A percentile compares a stretch with the other conserved stretches of the same genome.
Conservation (phyloP, 2,888 invertebrate genomes). For the Agonopterix arenella region DNA sequence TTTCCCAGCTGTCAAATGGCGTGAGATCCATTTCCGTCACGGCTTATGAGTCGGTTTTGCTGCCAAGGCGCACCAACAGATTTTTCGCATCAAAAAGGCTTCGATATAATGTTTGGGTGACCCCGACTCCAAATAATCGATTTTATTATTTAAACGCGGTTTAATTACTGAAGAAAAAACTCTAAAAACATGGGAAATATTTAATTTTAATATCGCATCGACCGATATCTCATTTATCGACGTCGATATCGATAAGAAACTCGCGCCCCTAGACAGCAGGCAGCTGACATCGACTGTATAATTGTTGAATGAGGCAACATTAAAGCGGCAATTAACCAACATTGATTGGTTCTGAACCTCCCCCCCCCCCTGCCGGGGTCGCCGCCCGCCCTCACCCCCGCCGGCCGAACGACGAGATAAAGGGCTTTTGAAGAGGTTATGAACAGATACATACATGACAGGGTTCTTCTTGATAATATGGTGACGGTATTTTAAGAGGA, state of each 20-base stretch:
- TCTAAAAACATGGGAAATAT: no score
- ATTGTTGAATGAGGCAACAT: constrained; percentile 73
- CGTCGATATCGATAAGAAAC: background rate
- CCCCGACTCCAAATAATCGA: no score
- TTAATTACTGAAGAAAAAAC: no score
- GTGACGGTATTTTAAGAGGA: background rate
- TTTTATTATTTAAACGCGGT: no score
- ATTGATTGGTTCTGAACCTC: constrained; percentile 64
- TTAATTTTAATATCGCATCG: no score
- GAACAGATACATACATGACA: background rate
- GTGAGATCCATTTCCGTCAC: no score
- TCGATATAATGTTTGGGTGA: no score
- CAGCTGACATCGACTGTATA: constrained; percentile 53
- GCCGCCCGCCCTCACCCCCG: constrained; percentile 6
- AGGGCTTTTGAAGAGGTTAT: background rate
- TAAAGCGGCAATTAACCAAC: constrained; percentile 72
- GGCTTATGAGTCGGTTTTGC: no score
- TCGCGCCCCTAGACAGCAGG: constrained; percentile 16
- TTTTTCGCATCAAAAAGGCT: no score
- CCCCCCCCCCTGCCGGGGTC: constrained; percentile 13
- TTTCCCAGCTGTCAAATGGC: no score
- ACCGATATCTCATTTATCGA: no score
- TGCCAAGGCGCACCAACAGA: no score
- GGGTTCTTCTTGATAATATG: background rate
- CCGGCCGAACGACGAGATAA: background rate